Evolutionary conservation across 1,140 invertebrate genomes (phyloP).

Genomic region (Drosophila pseudoananassae): DNA sequence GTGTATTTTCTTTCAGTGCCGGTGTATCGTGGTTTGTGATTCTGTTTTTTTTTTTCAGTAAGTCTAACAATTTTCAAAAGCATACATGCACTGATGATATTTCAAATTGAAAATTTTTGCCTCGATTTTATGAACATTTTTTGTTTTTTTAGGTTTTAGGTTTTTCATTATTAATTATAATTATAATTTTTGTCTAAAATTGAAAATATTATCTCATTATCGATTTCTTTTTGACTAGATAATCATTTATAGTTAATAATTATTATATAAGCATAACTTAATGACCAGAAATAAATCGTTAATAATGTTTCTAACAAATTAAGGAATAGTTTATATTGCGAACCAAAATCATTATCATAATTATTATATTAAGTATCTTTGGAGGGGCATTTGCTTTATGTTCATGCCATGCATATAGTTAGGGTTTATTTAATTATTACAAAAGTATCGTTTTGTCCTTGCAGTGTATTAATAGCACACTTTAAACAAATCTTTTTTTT

Average conservation of each 20-base stretch:
- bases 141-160: neutral
- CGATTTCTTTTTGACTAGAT: constrained; percentile 65
- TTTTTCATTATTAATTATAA: constrained; percentile 42
- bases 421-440: constrained; percentile 57
- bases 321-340: constrained; percentile 17
- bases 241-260: constrained; percentile 59
- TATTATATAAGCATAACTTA: constrained; percentile 58
- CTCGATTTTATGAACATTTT: constrained; percentile 52
- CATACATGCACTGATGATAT: constrained; percentile 57
- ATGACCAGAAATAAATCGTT: constrained; percentile 40
- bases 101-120: constrained; percentile 50
- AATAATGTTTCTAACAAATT: constrained; percentile 56
- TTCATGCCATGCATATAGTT: constrained; percentile 69
- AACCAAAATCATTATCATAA: constrained; percentile 19
- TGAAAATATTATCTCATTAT: constrained; percentile 72
- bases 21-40: constrained; percentile 19
- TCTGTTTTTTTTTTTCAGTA: constrained; percentile 33
- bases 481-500: constrained; percentile 35
- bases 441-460: constrained; percentile 52
- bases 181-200: constrained; percentile 79
- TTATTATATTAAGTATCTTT: constrained; percentile 39
- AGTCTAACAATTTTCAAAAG: constrained; percentile 63
- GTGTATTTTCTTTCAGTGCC: constrained; percentile 30
- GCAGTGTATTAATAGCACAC: constrained; percentile 50
- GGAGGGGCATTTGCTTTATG: constrained; percentile 46